Evolutionary conservation across 2,113 vertebrate genomes (phyloP).

Genomic region (Ginglymostoma cirratum): DNA sequence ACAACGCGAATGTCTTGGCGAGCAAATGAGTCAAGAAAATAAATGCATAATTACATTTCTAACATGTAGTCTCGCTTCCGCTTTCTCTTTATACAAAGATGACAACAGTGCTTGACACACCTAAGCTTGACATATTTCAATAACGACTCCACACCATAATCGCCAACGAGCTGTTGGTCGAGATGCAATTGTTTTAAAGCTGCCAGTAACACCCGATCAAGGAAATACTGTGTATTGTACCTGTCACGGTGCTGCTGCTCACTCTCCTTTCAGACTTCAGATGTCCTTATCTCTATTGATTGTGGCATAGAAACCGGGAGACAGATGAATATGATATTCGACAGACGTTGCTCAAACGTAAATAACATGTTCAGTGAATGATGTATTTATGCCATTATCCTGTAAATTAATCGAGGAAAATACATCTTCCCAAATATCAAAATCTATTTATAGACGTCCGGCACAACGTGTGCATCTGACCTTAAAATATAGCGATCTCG

Average conservation of each 20-base stretch:
- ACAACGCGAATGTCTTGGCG: not conserved
- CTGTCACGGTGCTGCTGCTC: slow-evolving; percentile 40
- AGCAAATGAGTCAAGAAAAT: not conserved
- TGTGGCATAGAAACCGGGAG: slow-evolving; percentile 49
- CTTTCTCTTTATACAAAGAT: not conserved
- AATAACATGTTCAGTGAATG: slow-evolving; percentile 66
- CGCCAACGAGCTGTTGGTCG: slow-evolving; percentile 40
- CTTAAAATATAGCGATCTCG: slow-evolving; percentile 43
- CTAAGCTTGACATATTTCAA: not conserved
- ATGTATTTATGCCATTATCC: slow-evolving; percentile 58
- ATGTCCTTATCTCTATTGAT: slow-evolving; percentile 62
- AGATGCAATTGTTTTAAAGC: slow-evolving; percentile 13
- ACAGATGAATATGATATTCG: slow-evolving; percentile 64
- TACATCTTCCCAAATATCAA: slow-evolving; percentile 58
- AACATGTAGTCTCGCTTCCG: not conserved
- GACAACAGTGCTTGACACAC: not conserved
- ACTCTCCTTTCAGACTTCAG: slow-evolving; percentile 47
- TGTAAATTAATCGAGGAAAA: slow-evolving; percentile 59
- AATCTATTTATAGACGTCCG: slow-evolving; percentile 52
- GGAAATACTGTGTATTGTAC: slow-evolving; percentile 42
- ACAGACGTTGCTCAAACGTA: slow-evolving; percentile 69
- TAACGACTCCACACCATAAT: not conserved
- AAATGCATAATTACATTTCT: not conserved
- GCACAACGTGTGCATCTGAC: slow-evolving; percentile 50
- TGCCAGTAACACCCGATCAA: slow-evolving; percentile 34